Evolutionary conservation across 2,888 invertebrate genomes (phyloP).

Genomic region (Pyralis farinalis): DNA sequence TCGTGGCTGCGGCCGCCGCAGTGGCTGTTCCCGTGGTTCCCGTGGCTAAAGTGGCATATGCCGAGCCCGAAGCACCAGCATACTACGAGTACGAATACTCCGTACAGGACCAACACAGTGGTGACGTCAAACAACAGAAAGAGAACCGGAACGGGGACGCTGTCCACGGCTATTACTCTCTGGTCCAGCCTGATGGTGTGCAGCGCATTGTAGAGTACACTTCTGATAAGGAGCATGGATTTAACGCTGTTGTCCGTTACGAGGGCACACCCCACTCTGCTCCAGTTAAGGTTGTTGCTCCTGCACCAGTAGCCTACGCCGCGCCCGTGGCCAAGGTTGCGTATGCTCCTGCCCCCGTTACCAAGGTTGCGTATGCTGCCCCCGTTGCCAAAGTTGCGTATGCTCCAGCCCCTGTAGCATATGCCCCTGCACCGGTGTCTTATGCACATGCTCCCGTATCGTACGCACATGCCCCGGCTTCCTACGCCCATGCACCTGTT

Average conservation of each 20-base stretch:
- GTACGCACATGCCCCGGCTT: constrained; percentile 21
- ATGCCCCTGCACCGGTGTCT: constrained; percentile 28
- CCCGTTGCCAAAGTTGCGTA: constrained; percentile 30
- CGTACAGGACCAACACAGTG: constrained; percentile 63
- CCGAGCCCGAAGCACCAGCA: constrained; percentile 56
- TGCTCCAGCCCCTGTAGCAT: constrained; percentile 26
- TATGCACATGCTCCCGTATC: constrained; percentile 29
- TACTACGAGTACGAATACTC: constrained; percentile 71
- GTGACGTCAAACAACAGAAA: constrained; percentile 71
- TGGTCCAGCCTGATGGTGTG: constrained; percentile 71
- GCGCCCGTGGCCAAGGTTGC: constrained; percentile 31
- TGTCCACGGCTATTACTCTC: constrained; percentile 70
- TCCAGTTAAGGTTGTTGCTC: constrained; percentile 24
- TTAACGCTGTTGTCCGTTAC: constrained; percentile 69
- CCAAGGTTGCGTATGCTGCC: constrained; percentile 34
- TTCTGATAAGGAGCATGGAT: constrained; percentile 62
- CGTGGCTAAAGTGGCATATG: constrained; percentile 48
- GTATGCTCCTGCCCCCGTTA: constrained; percentile 27
- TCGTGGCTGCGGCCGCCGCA: constrained; percentile 45
- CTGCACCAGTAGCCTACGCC: constrained; percentile 18
- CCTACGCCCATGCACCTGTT: constrained; percentile 13
- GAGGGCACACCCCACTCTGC: constrained; percentile 51
- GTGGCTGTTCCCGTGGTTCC: constrained; percentile 38
- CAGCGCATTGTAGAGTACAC: constrained; percentile 70
- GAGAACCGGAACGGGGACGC: constrained; percentile 63